A percentile compares a stretch with the other conserved stretches of the same genome.
Conservation (phyloP, 2,113 vertebrate genomes). For the Tretioscincus oriximinensis region DNA sequence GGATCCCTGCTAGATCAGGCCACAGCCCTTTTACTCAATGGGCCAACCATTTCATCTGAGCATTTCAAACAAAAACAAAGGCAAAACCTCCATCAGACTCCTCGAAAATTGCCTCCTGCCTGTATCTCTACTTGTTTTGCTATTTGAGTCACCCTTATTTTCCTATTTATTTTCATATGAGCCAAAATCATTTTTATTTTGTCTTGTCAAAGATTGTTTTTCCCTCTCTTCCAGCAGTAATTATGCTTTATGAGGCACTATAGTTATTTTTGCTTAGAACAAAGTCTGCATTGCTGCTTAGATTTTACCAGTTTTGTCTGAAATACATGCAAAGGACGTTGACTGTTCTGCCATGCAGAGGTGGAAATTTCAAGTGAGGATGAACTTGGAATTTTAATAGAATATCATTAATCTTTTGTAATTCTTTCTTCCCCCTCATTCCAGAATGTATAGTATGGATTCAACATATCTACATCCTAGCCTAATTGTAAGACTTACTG, state of each 20-base stretch:
- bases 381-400: conserved; percentile 70
- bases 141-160: conserved; percentile 40
- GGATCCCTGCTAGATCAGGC: too few species aligned
- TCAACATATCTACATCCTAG: conserved; percentile 46
- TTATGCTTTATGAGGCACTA: conserved; percentile 66
- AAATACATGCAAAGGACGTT: conserved; percentile 49
- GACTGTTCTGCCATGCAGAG: conserved; percentile 49
- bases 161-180: conserved; percentile 54
- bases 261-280: conserved; percentile 59
- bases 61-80: too few species aligned
- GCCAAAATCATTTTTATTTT: conserved; percentile 55
- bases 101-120: not conserved
- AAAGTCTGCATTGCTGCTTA: conserved; percentile 52
- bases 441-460: conserved; percentile 29
- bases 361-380: conserved; percentile 55
- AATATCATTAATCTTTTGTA: conserved; percentile 66
- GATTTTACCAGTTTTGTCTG: conserved; percentile 42
- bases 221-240: conserved; percentile 61
- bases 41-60: too few species aligned
- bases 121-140: conserved; percentile 32
- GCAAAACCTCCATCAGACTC: too few species aligned
- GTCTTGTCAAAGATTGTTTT: conserved; percentile 63
- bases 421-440: conserved; percentile 1
- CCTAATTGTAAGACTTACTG: conserved; percentile 54
- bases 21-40: too few species aligned